Evolutionary conservation across 2,113 vertebrate species (phyloP).

Genomic region (Chamaetylas fuelleborni): DNA sequence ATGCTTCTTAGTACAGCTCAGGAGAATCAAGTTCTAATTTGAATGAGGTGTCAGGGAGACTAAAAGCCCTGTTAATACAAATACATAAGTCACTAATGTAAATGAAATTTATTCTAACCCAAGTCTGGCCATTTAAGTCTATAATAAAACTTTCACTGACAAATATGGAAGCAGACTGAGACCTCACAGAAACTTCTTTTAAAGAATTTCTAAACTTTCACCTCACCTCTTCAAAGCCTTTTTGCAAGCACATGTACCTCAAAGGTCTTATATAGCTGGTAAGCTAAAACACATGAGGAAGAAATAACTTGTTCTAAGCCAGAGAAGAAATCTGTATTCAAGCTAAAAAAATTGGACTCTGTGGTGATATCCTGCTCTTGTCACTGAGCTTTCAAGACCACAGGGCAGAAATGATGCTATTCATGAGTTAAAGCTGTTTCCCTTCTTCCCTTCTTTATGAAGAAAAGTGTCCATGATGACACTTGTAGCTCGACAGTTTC

Average conservation of each 20-base stretch:
- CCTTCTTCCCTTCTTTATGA: neutral
- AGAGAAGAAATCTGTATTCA: neutral
- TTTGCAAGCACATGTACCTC: neutral
- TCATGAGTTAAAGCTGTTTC: neutral
- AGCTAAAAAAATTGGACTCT: neutral
- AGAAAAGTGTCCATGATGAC: neutral
- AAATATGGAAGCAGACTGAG: neutral
- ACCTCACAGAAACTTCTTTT: neutral
- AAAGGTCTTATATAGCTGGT: neutral
- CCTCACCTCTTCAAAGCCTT: neutral
- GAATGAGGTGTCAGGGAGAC: neutral
- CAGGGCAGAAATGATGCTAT: neutral
- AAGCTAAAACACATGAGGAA: neutral
- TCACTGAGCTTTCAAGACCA: neutral
- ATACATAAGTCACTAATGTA: neutral
- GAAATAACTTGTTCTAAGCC: neutral
- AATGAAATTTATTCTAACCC: neutral
- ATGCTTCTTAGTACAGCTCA: neutral
- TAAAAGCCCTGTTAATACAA: neutral
- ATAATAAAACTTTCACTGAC: neutral
- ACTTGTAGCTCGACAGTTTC: neutral
- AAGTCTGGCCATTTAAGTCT: neutral
- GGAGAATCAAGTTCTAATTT: neutral
- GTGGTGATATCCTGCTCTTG: neutral
- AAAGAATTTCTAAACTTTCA: neutral